These are phyloP conservation scores for Hybognathus amarus DNA, from an alignment of 2,797 vertebrate species.

Conservation along the genomic window DNA sequence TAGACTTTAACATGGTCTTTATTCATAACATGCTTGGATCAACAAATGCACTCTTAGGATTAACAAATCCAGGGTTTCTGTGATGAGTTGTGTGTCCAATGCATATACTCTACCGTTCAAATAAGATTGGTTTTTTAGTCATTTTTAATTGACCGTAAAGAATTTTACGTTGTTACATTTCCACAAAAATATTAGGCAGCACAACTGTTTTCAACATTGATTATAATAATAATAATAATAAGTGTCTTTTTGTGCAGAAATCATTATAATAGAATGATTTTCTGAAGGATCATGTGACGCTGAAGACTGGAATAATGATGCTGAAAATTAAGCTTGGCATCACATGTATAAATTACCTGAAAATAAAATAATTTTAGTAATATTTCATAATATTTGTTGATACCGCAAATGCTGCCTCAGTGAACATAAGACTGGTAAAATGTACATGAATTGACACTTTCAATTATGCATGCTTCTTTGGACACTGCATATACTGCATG, in stretches of 20 bases:
- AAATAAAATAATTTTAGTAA: not conserved
- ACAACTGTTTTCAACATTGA: not conserved
- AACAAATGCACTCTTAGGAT: not conserved
- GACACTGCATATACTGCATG: constrained; percentile 1
- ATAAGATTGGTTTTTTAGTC: not conserved
- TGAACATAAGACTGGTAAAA: not conserved
- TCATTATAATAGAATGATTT: not conserved
- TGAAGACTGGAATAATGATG: not conserved
- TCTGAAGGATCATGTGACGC: not conserved
- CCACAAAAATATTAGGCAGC: not conserved
- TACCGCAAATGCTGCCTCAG: not conserved
- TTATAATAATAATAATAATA: not conserved
- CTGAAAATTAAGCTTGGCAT: not conserved
- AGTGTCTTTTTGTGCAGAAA: not conserved
- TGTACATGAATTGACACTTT: constrained; percentile 2
- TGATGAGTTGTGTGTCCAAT: not conserved
- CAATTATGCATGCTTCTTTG: not conserved
- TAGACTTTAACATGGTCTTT: not conserved
- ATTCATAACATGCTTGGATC: not conserved
- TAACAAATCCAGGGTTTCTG: not conserved
- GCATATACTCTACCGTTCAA: not conserved
- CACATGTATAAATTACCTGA: not conserved
- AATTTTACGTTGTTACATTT: not conserved
- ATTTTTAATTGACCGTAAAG: not conserved
- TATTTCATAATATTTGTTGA: not conserved